Evolutionary conservation across 1,140 invertebrate species (phyloP), one percentile per base, ranked within the genome.

Genomic region (Telenomus remus): DNA sequence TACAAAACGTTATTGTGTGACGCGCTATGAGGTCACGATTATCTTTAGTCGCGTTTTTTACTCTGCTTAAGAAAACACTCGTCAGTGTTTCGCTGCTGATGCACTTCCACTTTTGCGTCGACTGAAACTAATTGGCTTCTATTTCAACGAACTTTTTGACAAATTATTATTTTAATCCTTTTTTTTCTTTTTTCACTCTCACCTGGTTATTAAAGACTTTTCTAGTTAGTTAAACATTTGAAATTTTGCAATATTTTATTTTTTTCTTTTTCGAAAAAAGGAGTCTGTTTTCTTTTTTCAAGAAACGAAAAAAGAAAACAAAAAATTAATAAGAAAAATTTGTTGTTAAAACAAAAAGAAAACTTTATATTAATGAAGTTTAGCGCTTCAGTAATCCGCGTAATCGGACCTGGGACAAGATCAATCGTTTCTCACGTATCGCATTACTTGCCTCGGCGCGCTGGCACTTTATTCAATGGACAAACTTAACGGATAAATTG

Each of bases 1-100:
- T 72, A 71, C 71, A 55, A 65, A 76, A 72, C 60, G 64, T 65
- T 72, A 79, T 69, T 74, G 65, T 57, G 69, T 53, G 59, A 53
- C 54, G 50, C 50, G 55, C 54, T 74, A 65, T 68, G 65, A 73
- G 55, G 61, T 78, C 76, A 78, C 60, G 76, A 70, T 74, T 78
- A 74, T 78, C 55, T 78, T 65, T 78, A 73, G 76, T 59, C 47
- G 47, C 56, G 57, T 55, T 71, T 71, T 71, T 77, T 71, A 49
- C 42, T 49, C 6, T 57, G 51, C 57, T 49, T 37, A 65, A 55
- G 61, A 73, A 73, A 73, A 73, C 39, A 50, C 70, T 66, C 50
- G 44, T 66, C 50, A 61, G 56, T 53, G 54, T 35, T 64, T 34
- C 16, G 27, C 11, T 35, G 35, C 8, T 48, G 12, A 59, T 60